phyloP scores from a whole-genome alignment of 2,797 vertebrate genomes.

The Psittacula echo region DNA sequence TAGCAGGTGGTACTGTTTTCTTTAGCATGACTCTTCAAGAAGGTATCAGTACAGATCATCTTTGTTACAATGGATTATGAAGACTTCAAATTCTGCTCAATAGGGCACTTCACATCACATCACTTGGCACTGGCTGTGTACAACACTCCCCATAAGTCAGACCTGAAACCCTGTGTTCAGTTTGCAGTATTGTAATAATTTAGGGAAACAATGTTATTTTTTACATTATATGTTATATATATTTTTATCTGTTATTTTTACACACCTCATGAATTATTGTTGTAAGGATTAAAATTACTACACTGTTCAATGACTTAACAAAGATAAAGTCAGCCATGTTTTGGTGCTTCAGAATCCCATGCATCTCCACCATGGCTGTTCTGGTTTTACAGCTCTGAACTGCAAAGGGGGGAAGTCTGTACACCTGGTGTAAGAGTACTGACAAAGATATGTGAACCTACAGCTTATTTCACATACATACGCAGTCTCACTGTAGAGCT shows the following conservation, averaged over 20 bases:
- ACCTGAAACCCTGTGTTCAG: fast-evolving
- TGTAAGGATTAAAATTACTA: background rate
- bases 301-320: fast-evolving
- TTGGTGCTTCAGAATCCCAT: background rate
- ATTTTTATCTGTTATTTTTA: background rate
- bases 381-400: fast-evolving
- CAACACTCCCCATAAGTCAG: background rate
- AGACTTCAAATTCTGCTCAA: background rate
- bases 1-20: fast-evolving
- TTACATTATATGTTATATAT: no score
- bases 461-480: fast-evolving
- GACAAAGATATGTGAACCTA: background rate
- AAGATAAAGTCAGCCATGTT: no score
- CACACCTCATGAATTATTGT: fast-evolving
- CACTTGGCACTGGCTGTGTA: background rate
- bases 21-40: background rate
- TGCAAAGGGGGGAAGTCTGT: background rate
- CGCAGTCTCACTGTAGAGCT: background rate
- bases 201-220: background rate
- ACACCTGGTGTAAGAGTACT: background rate
- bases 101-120: background rate
- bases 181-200: background rate
- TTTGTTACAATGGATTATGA: fast-evolving
- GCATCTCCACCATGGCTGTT: fast-evolving
- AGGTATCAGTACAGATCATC: background rate